Evolutionary conservation across 2,888 invertebrate genomes (phyloP), one percentile per base, ranked within the genome.

Genomic region (Pristionchus japonicus): DNA sequence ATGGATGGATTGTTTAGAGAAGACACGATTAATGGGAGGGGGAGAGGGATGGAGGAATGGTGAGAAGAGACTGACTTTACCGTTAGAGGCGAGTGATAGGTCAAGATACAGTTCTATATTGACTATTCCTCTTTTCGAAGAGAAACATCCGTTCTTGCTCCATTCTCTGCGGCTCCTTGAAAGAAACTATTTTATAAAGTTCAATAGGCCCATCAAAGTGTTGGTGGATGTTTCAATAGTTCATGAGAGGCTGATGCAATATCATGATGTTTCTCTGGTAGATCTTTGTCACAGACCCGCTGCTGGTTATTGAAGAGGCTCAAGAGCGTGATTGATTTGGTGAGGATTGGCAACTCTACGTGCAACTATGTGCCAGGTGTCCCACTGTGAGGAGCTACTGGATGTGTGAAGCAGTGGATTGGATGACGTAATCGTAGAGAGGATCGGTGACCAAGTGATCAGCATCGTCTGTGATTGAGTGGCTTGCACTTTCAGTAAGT

Each of bases 1-100:
- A 77, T 77, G 77, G 43, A 77, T 77, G 77, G 77, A 77, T 77
- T 77, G 77, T 77, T 77, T 77, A 77, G 77, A 77, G 77, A 74
- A 77, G 77, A 77, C 40, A 27, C 40, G 77, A 77, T 77, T 77
- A 77, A 77, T 77, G 77, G 77, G 11, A 43, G 43, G n/a, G n/a
- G 23, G 70, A 74, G 70, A 47, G 43, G 77, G 43, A 43, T 47
- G 43, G 77, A 43, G 77, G 77, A 77, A 77, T 77, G 77, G 77
- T 47, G 27, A 11, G 57, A 52, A 61, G 27, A 61, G n/a, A 23
- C n/a, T n/a, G 27, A 67, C 64, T 67, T 67, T 34, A 13, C 34
- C 64, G 15, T 67, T 31, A 34, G 27, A 34, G 31, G 31, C 34
- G 1, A 17, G 34, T 13, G 64, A 31, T n/a, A n/a, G n/a, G n/a